Percentiles rank a stretch among this genome's conserved stretches.
phyloP scores from a whole-genome alignment of 2,113 vertebrate genomes.

The Anoplopoma fimbria region DNA sequence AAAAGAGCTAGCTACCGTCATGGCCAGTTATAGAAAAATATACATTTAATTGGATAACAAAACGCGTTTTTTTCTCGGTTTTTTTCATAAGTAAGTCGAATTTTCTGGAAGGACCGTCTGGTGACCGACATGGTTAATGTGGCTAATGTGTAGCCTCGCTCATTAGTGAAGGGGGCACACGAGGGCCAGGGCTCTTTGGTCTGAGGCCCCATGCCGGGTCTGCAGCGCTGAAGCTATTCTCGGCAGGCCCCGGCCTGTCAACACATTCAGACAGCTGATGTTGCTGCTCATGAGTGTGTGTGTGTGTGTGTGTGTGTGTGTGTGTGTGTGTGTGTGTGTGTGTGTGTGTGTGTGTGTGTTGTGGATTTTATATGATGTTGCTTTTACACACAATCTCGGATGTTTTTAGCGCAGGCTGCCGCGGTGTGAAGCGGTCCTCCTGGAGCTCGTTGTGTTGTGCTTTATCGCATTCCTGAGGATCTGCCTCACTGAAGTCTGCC shows the following conservation, averaged over 20 bases:
- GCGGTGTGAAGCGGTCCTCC: conserved; percentile 12
- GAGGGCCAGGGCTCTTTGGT: neutral
- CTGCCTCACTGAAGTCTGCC: conserved; percentile 33
- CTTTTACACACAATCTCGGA: neutral
- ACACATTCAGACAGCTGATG: conserved; percentile 29
- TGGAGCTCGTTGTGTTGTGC: conserved; percentile 42
- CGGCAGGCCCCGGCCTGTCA: conserved; percentile 31
- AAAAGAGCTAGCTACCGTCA: neutral
- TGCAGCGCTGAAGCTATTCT: conserved; percentile 30
- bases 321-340: neutral
- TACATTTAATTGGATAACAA: too few species aligned
- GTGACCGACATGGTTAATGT: neutral
- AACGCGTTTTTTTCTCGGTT: neutral
- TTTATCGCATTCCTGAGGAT: conserved; percentile 52
- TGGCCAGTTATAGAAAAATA: neutral
- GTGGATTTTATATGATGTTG: neutral
- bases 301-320: neutral
- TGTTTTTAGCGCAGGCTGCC: neutral
- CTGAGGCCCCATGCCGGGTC: neutral
- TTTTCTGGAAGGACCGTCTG: neutral
- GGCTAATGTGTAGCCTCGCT: neutral
- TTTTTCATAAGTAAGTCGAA: neutral
- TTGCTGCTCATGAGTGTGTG: neutral
- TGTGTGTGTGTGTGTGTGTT: neutral
- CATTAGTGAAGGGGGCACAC: too few species aligned